Evolutionary conservation across 2,797 vertebrate species (phyloP), one percentile per base, ranked within the genome.

Genomic region (Aeoliscus strigatus): DNA sequence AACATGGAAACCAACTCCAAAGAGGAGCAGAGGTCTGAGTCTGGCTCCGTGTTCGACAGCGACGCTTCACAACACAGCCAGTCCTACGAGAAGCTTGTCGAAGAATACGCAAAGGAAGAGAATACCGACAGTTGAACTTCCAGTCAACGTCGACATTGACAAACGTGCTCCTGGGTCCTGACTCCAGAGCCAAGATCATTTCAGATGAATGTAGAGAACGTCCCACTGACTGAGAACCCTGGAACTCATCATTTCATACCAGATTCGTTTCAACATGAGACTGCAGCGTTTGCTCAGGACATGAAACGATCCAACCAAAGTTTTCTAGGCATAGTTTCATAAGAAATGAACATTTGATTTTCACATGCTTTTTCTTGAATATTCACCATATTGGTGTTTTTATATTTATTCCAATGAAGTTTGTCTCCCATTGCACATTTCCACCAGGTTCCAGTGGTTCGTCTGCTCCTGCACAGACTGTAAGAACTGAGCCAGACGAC

Each of bases 51-150:
- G 14, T 95, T 95, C 77, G 93, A 90, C 8, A 91, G 83, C 60
- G 92, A 93, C 0, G 66, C 87, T 27, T 88, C 89, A 0, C 92
- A 95, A 54, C 81, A 88, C 39, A 84, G 83, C 4, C 87, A 89
- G 78, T 95, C 92, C 32, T 97, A 97, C 1, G 92, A 97, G 56
- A 90, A 92, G 55, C 89, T 98, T 6, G 88, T 92, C 38, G 94
- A 97, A 15, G 92, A 96, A 30, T 95, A 94, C 42, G 87, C 89
- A 6, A 92, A 92, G 65, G 89, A 92, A 27, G 88, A 86, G 45
- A 88, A 90, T 44, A 91, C 81, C 9, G 87, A 88, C 48, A 70
- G 68, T 67, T 90, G 83, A 92, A 28, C 9, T 6, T 3, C 4
- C n/a, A 39, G 41, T 28, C 27, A n/a, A 25, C 5, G 18, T n/a